Percentiles rank a stretch among this genome's conserved stretches.
Conservation (phyloP, 2,888 invertebrate genomes). For the Cheiracanthium punctorium region DNA sequence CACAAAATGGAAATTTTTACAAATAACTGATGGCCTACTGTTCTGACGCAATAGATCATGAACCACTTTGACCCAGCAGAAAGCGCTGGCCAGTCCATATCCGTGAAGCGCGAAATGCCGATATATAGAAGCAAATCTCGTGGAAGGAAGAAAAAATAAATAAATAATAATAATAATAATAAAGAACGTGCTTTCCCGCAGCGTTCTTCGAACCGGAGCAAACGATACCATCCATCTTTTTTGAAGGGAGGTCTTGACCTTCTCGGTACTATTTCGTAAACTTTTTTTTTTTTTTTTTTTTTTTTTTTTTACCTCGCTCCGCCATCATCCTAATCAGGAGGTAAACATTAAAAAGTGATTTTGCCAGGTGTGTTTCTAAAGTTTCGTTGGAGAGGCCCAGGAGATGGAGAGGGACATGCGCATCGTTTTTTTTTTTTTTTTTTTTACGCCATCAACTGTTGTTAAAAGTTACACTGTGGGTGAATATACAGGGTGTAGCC, state of each 20-base stretch:
- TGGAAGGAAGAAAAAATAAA: no score
- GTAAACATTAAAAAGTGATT: not conserved
- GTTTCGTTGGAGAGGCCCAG: no score
- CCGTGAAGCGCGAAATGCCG: not conserved
- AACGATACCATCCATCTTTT: not conserved
- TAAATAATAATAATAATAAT: not conserved
- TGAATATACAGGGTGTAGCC: no score
- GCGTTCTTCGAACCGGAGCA: not conserved
- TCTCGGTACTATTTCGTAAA: not conserved
- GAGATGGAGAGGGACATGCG: no score
- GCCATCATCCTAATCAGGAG: not conserved
- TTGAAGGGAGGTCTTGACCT: not conserved
- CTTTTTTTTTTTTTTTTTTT: not conserved
- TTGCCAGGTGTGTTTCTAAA: not conserved
- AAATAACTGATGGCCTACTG: no score
- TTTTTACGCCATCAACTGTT: no score
- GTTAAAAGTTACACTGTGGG: no score
- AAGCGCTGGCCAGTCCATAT: not conserved
- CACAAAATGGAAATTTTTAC: no score
- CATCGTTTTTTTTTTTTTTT: no score
- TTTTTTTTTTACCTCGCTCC: not conserved
- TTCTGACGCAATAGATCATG: not conserved
- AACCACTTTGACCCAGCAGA: not conserved
- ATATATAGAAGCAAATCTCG: not conserved
- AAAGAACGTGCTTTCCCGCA: not conserved